Percentiles rank a stretch among this genome's conserved stretches.
Conservation (phyloP, 2,113 vertebrate genomes). For the Myotis brandtii region DNA sequence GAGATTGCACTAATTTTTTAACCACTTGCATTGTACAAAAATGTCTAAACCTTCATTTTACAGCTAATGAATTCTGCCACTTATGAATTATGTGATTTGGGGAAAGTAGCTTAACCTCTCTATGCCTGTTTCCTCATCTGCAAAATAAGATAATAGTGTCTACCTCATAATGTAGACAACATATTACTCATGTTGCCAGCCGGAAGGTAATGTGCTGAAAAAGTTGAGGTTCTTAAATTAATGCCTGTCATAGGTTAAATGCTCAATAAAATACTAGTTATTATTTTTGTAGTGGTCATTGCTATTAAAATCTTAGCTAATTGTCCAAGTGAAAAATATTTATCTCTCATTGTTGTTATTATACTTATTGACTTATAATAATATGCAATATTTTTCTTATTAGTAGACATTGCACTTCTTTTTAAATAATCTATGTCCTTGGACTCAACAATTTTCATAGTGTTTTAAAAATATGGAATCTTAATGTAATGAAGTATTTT, state of each 20-base stretch:
- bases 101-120: neutral
- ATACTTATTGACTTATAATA: neutral
- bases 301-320: neutral
- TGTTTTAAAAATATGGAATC: neutral
- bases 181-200: neutral
- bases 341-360: neutral
- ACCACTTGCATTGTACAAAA: neutral
- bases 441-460: neutral
- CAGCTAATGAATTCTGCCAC: neutral
- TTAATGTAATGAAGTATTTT: neutral
- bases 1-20: neutral
- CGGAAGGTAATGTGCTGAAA: neutral
- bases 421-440: neutral
- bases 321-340: neutral
- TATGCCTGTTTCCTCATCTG: neutral
- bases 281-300: neutral
- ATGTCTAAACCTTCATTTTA: neutral
- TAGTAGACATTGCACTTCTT: neutral
- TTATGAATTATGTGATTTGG: neutral
- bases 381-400: neutral
- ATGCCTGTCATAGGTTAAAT: neutral
- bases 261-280: neutral
- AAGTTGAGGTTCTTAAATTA: neutral
- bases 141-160: neutral
- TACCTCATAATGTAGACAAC: neutral